Percentiles rank a stretch among this genome's conserved stretches.
phyloP scores from a whole-genome alignment of 2,797 vertebrate species.

The Diceros bicornis region DNA sequence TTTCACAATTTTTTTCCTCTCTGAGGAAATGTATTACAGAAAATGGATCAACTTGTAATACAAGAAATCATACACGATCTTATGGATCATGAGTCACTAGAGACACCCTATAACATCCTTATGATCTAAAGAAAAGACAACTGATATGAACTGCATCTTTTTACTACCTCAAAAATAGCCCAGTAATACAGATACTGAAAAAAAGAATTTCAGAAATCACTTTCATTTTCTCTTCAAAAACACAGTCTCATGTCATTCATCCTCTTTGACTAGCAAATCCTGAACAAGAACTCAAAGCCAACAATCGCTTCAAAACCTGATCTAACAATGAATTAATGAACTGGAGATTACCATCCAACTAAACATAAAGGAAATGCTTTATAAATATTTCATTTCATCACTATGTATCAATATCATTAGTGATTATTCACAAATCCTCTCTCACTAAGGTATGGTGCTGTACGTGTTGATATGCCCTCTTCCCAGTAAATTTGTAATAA shows the following conservation, averaged over 20 bases:
- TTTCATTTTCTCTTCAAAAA: neutral
- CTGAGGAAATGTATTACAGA: slow-evolving; percentile 58
- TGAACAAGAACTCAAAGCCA: neutral
- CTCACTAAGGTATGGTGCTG: neutral
- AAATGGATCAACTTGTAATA: slow-evolving; percentile 58
- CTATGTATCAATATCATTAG: neutral
- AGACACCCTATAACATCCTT: neutral
- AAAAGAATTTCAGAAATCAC: neutral
- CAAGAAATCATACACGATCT: slow-evolving; percentile 53
- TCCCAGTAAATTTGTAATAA: neutral
- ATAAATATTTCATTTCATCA: neutral
- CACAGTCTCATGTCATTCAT: neutral
- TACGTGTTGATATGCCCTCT: neutral
- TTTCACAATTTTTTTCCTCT: neutral
- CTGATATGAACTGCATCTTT: neutral
- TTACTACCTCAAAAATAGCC: neutral
- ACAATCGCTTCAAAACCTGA: neutral
- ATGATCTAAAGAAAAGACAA: neutral
- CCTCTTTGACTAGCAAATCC: neutral
- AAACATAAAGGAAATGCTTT: neutral
- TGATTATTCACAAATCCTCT: neutral
- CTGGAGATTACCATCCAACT: neutral
- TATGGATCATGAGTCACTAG: neutral
- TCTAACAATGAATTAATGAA: neutral
- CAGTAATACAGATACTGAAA: neutral